Evolutionary conservation across 2,797 vertebrate genomes (phyloP).

Genomic region (Monodelphis domestica): DNA sequence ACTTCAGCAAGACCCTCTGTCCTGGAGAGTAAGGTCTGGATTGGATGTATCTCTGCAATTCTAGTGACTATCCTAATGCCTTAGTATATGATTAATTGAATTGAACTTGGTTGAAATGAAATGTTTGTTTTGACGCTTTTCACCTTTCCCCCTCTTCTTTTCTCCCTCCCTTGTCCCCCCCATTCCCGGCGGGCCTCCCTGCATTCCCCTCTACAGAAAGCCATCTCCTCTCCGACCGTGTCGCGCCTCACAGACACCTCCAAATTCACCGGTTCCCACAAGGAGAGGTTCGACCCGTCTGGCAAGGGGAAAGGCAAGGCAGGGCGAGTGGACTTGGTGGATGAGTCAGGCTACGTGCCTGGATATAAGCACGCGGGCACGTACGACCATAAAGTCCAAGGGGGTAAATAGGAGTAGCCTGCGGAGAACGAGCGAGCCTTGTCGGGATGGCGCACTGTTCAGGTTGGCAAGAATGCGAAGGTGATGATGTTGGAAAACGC

Average conservation of each 20-base stretch:
- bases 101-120: neutral
- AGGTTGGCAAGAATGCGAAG: neutral
- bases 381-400: slow-evolving; percentile 95
- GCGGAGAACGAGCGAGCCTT: neutral
- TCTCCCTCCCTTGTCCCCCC: no score
- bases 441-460: neutral
- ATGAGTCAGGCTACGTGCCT: slow-evolving; percentile 94
- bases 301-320: slow-evolving; percentile 96
- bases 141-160: neutral
- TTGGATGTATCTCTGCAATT: neutral
- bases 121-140: neutral
- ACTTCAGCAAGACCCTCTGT: neutral
- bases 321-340: slow-evolving; percentile 94
- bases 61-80: neutral
- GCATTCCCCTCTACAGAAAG: slow-evolving; percentile 85
- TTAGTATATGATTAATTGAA: neutral
- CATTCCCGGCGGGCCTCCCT: neutral
- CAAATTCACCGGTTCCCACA: slow-evolving; percentile 98
- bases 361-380: slow-evolving; percentile 97
- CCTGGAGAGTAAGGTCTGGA: neutral
- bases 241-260: slow-evolving; percentile 94
- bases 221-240: slow-evolving; percentile 90
- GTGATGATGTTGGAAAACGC: slow-evolving; percentile 74
- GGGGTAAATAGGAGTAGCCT: slow-evolving; percentile 82
- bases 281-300: slow-evolving; percentile 94